Evolutionary conservation across 2,888 invertebrate species (phyloP).

Genomic region (Caenorhabditis becei): DNA sequence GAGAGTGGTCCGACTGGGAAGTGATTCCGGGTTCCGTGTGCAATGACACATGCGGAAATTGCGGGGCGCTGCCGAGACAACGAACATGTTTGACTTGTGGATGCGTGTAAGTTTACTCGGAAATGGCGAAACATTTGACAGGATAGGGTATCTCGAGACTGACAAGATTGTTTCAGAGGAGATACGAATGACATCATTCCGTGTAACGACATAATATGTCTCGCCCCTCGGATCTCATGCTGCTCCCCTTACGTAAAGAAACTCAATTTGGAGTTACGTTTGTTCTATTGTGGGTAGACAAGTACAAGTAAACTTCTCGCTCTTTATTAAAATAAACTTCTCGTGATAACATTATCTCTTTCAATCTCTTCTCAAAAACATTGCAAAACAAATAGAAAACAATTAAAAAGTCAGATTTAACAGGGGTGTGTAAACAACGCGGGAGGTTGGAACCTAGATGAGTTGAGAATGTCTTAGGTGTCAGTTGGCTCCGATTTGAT

Average conservation of each 20-base stretch:
- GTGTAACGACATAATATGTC: slow-evolving; percentile 60
- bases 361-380: no score
- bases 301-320: no score
- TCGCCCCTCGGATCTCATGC: slow-evolving; percentile 66
- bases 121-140: background rate
- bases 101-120: slow-evolving; percentile 42
- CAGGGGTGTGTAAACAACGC: no score
- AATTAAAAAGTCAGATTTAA: no score
- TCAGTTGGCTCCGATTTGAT: no score
- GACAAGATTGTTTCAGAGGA: slow-evolving; percentile 56
- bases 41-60: slow-evolving; percentile 70
- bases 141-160: no score
- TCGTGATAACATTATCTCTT: no score
- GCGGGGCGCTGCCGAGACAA: slow-evolving; percentile 50
- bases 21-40: slow-evolving; percentile 61
- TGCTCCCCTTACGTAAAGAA: slow-evolving; percentile 58
- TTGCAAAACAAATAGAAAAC: no score
- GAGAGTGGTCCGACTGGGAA: slow-evolving; percentile 46
- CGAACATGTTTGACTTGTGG: slow-evolving; percentile 68
- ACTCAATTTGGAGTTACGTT: background rate
- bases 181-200: slow-evolving; percentile 17
- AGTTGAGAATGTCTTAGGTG: no score
- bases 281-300: slow-evolving; percentile 9
- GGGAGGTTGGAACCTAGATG: no score
- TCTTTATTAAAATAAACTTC: no score